phyloP scores from a whole-genome alignment of 1,140 invertebrate species.

The Cydia pomonella region DNA sequence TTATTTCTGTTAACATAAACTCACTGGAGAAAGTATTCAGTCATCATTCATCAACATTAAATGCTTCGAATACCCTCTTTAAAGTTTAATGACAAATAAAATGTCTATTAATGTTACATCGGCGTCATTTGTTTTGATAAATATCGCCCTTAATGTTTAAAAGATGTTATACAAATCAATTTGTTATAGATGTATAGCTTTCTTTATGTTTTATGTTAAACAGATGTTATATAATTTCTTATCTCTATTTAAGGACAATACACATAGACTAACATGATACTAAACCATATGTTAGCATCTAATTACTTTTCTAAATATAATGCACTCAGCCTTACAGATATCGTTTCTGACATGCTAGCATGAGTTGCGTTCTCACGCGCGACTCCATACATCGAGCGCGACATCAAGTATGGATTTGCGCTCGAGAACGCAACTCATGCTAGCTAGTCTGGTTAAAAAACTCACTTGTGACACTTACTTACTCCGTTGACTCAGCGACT shows the following conservation, averaged over 20 bases:
- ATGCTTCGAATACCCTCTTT: not conserved
- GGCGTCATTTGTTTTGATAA: not conserved
- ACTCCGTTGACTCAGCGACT: no score
- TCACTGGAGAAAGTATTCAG: constrained; percentile 5
- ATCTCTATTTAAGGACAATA: not conserved
- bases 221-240: constrained; percentile 7
- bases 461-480: no score
- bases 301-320: no score
- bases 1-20: not conserved
- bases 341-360: no score
- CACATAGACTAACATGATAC: not conserved
- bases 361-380: no score
- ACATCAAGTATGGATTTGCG: no score
- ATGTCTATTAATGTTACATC: constrained; percentile 1
- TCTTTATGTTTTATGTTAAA: not conserved
- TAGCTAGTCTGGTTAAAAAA: no score
- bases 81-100: not conserved
- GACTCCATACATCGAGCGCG: no score
- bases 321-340: no score
- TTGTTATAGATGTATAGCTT: not conserved
- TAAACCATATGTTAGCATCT: no score
- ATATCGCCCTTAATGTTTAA: not conserved
- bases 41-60: not conserved
- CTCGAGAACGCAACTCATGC: no score
- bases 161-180: not conserved